These are phyloP conservation scores for Upupa epops DNA, from an alignment of 2,113 vertebrate species.

Conservation along the genomic window DNA sequence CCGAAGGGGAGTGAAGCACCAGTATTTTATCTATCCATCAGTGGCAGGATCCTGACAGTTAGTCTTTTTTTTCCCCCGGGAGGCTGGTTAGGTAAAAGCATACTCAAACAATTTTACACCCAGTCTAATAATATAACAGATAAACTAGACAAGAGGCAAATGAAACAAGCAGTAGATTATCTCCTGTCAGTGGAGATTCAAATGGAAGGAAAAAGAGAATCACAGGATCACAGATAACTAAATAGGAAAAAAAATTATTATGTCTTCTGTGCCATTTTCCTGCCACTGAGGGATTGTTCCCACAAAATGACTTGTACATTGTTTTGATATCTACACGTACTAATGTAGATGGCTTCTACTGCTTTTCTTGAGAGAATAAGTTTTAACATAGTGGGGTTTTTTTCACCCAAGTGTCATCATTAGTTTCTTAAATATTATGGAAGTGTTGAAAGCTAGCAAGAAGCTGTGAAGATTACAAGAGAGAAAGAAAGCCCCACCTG, in stretches of 20 bases:
- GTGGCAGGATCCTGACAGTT: neutral
- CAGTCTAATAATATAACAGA: neutral
- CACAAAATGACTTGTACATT: neutral
- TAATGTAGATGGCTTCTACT: neutral
- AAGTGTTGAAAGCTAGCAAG: neutral
- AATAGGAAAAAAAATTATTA: neutral
- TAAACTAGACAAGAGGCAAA: neutral
- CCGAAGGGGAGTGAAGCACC: neutral
- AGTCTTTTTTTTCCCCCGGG: neutral
- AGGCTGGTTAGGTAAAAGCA: neutral
- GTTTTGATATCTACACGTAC: neutral
- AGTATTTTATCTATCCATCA: neutral
- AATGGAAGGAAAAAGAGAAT: neutral
- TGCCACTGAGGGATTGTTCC: neutral
- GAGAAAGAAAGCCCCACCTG: neutral
- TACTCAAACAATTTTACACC: neutral
- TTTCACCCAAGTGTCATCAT: neutral
- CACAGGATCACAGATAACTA: neutral
- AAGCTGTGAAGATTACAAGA: neutral
- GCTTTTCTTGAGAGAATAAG: neutral
- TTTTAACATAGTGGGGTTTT: neutral
- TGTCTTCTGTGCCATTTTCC: neutral
- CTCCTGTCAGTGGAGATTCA: neutral
- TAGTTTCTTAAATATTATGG: neutral
- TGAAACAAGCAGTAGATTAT: neutral